Evolutionary conservation across 1,140 invertebrate genomes (phyloP).

Genomic region (Rhynchophorus ferrugineus): DNA sequence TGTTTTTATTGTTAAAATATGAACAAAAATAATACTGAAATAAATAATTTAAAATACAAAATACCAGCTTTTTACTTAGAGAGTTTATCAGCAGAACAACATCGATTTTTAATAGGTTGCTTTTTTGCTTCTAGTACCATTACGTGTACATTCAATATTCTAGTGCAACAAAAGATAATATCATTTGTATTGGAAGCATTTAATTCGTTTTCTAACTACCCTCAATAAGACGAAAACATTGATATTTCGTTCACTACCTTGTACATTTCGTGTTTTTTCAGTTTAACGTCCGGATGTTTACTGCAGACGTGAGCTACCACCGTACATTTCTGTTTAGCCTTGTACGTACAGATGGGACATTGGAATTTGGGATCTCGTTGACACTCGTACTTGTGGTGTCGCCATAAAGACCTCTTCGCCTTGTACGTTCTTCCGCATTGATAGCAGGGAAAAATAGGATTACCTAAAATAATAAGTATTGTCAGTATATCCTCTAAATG

Average conservation of each 20-base stretch:
- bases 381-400: constrained; percentile 32
- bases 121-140: too few species aligned
- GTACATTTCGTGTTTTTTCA: constrained; percentile 9
- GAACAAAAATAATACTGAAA: too few species aligned
- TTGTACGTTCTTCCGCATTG: constrained; percentile 29
- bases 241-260: constrained; percentile 37
- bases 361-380: constrained; percentile 32
- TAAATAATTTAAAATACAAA: too few species aligned
- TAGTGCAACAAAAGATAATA: too few species aligned
- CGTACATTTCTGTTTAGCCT: constrained; percentile 45
- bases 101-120: too few species aligned
- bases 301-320: constrained; percentile 39
- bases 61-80: too few species aligned
- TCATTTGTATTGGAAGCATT: too few species aligned
- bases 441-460: constrained; percentile 13
- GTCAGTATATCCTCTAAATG: neutral
- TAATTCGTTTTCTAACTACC: too few species aligned
- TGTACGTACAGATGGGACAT: constrained; percentile 44
- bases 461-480: constrained; percentile 7
- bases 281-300: constrained; percentile 14
- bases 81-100: too few species aligned
- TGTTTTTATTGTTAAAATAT: too few species aligned
- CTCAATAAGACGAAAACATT: too few species aligned
- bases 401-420: constrained; percentile 26
- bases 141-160: too few species aligned